These are phyloP conservation scores for Herpetotheres cachinnans DNA, from an alignment of 2,113 vertebrate species.

Conservation along the genomic window DNA sequence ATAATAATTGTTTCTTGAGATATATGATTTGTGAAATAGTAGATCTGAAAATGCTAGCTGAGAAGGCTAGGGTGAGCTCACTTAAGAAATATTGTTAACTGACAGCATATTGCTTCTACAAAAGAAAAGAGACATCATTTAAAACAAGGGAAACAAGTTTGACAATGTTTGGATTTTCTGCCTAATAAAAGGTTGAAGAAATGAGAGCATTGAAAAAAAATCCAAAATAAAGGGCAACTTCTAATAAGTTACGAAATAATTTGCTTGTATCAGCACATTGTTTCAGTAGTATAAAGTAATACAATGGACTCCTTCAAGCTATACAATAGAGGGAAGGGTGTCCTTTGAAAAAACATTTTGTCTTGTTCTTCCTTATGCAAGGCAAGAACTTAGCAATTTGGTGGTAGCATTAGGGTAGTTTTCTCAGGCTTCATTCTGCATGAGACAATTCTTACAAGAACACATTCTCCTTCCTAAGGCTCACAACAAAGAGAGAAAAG, in stretches of 20 bases:
- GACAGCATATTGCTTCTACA: background rate
- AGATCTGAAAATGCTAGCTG: background rate
- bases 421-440: background rate
- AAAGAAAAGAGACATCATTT: background rate
- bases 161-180: background rate
- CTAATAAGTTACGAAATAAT: background rate
- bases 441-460: background rate
- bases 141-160: background rate
- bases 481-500: background rate
- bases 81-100: background rate
- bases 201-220: background rate
- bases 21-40: background rate
- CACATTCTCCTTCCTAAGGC: background rate
- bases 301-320: background rate
- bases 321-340: rapidly evolving
- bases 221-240: background rate
- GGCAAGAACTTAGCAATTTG: background rate
- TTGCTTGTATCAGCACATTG: background rate
- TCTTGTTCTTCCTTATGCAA: background rate
- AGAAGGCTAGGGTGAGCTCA: background rate
- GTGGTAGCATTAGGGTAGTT: background rate
- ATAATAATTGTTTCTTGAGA: background rate
- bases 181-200: background rate
- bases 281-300: background rate
- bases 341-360: background rate